Evolutionary conservation across 92 coral and sea anemone species (phyloP).

Genomic region (Chrysogorgia sp.): DNA sequence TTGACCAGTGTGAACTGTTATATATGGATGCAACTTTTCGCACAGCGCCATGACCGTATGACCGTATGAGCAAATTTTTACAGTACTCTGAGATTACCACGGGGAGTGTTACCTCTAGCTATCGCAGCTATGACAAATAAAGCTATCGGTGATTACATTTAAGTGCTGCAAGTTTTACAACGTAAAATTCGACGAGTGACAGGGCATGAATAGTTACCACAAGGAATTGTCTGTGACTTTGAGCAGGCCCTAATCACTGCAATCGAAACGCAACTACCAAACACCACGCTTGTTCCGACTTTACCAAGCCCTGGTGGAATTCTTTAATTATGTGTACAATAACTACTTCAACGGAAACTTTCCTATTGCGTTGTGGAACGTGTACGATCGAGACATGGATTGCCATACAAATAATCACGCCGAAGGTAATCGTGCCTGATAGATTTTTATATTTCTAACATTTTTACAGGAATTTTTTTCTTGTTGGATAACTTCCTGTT

Average conservation of each 20-base stretch:
- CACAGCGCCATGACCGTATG: neutral
- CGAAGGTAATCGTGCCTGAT: neutral
- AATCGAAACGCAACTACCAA: neutral
- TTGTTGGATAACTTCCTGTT: neutral
- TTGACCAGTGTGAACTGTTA: neutral
- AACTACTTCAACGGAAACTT: constrained; percentile 17
- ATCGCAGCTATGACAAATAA: neutral
- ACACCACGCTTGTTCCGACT: neutral
- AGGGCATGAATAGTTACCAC: neutral
- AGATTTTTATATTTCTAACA: too few species aligned
- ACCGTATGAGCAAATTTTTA: constrained; percentile 5
- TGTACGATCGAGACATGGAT: constrained; percentile 29
- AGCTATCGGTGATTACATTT: neutral
- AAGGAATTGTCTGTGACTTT: constrained; percentile 2
- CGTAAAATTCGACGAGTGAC: neutral
- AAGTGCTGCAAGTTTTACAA: too few species aligned
- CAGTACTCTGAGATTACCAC: neutral
- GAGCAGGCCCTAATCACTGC: constrained; percentile 3
- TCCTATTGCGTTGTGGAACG: constrained; percentile 30
- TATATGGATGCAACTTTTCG: too few species aligned
- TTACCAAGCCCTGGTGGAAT: constrained; percentile 3
- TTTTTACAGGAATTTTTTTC: neutral
- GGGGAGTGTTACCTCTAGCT: neutral
- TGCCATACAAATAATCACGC: constrained; percentile 1
- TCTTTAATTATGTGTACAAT: constrained; percentile 5